These are phyloP conservation scores for Fregetta grallaria DNA, from an alignment of 2,113 vertebrate species.

Conservation along the genomic window DNA sequence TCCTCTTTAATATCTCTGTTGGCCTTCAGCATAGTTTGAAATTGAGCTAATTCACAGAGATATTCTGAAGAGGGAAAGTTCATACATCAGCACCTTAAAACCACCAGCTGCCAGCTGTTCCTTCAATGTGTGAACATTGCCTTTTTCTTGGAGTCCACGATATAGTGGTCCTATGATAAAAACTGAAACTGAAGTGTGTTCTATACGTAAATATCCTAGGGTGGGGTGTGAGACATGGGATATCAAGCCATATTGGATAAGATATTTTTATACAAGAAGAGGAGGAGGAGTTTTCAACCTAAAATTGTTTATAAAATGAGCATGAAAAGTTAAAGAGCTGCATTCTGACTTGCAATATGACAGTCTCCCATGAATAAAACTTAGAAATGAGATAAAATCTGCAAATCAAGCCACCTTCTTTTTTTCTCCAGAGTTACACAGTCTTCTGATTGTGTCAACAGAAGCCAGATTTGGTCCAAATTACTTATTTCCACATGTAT, in stretches of 20 bases:
- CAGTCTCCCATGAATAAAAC: neutral
- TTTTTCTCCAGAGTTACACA: neutral
- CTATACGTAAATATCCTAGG: neutral
- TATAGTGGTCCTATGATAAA: neutral
- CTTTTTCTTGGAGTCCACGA: neutral
- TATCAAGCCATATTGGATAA: neutral
- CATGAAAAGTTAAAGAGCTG: neutral
- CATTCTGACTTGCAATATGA: neutral
- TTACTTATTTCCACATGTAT: neutral
- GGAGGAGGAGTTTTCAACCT: neutral
- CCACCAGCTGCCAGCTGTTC: slow-evolving; percentile 15
- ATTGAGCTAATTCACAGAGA: neutral
- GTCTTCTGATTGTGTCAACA: neutral
- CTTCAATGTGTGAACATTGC: neutral
- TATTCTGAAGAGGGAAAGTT: neutral
- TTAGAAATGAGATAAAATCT: neutral
- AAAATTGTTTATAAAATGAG: neutral
- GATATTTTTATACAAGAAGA: neutral
- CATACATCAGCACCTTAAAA: neutral
- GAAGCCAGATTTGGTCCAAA: neutral
- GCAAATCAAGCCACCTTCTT: fast-evolving
- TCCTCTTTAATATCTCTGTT: neutral
- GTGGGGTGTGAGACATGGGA: neutral
- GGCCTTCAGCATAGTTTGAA: neutral
- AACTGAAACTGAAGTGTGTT: neutral